A percentile compares a stretch with the other conserved stretches of the same genome.
Evolutionary conservation across 2,888 invertebrate genomes (phyloP).

Genomic region (Tiphia femorata): DNA sequence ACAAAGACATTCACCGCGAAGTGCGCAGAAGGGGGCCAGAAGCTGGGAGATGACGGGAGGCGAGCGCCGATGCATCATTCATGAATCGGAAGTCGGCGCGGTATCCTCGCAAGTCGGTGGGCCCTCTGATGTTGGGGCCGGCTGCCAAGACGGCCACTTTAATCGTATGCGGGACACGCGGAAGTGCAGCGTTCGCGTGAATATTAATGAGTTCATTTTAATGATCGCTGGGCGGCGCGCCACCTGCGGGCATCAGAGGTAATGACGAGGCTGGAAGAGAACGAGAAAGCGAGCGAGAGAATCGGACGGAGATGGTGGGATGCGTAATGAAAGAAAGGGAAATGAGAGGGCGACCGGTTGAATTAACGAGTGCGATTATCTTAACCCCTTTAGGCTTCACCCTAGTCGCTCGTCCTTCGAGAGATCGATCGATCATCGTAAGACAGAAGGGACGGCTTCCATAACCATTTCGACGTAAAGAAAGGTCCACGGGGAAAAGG

Average conservation of each 20-base stretch:
- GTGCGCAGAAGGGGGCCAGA: background rate
- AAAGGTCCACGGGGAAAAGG: no score
- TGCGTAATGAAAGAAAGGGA: no score
- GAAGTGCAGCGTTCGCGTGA: background rate
- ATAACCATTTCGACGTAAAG: no score
- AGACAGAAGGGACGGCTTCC: no score
- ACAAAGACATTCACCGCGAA: background rate
- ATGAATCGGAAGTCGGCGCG: slow-evolving; percentile 50
- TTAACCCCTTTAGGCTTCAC: no score
- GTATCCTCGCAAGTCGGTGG: slow-evolving; percentile 27
- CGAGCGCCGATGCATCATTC: slow-evolving; percentile 53
- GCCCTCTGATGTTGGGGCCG: slow-evolving; percentile 27
- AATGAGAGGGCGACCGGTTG: no score
- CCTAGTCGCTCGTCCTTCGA: no score
- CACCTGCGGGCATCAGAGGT: background rate
- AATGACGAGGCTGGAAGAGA: no score
- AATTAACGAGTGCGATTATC: no score
- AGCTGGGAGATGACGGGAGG: slow-evolving; percentile 39
- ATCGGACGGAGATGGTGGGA: no score
- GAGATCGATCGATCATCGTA: no score
- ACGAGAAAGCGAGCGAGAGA: no score
- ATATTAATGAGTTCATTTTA: slow-evolving; percentile 1
- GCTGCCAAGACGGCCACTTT: slow-evolving; percentile 9
- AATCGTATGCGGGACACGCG: slow-evolving; percentile 18
- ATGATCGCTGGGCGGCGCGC: background rate